Base-by-base conservation (phyloP, 2,888 invertebrate species). In the Lasiommata megera region DNA sequence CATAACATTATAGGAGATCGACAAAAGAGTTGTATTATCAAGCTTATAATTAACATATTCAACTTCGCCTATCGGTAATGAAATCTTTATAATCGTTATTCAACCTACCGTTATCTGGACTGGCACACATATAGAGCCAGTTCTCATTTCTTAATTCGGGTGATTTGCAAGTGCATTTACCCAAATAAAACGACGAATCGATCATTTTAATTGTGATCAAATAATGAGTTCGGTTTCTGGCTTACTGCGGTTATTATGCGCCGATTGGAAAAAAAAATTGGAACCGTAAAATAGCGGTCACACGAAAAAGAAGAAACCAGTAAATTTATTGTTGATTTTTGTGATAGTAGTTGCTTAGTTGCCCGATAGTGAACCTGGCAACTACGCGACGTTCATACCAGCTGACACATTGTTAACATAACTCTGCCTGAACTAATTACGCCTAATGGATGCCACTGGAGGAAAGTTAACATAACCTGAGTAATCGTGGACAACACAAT, bases 391-490 rank as follows among this genome's bases (percentile, higher is more conserved):
- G n/a, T n/a, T n/a, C 23, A 23, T 23, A 23, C 23, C 23, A 5
- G 5, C 23, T 17, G 9, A 9, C 6, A 40, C 17, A 18, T 40
- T 40, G 40, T 18, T 40, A 23, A 50, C 23, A 50, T 46, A 44
- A 51, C 36, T 40, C 43, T 41, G 34, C 12, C 17, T 37, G 37
- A 40, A 41, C 34, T 61, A 59, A 58, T 61, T 58, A 61, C 41
- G 14, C 38, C n/a, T 56, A 61, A 58, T 61, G 53, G 58, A 50
- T 59, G 58, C 44, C 58, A 58, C 55, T 31, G 43, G 54, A 61
- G 50, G 56, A 58, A 61, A 56, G 56, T 59, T 56, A 62, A 59
- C 55, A 51, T 61, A 62, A 63, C 56, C 61, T 40, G 55, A 56
- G 59, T 63, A 61, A 61, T 57, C 48, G 53, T 59, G 38, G 52